Evolutionary conservation across 2,113 vertebrate species (phyloP).

Genomic region (Petromus typicus): DNA sequence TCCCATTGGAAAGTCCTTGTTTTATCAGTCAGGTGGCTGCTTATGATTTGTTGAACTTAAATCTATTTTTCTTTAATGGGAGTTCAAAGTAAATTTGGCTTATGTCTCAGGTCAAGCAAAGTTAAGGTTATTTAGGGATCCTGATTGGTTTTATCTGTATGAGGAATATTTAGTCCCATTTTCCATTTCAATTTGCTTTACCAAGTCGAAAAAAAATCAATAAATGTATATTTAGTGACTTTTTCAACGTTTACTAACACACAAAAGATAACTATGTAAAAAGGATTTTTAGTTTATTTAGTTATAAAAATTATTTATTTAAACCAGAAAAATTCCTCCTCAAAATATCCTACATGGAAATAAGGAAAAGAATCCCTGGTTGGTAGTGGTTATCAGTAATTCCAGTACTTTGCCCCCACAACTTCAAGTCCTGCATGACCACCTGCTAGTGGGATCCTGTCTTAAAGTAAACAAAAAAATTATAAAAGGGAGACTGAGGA

Average conservation of each 20-base stretch:
- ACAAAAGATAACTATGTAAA: not conserved
- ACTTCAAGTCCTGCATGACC: not conserved
- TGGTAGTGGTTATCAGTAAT: not conserved
- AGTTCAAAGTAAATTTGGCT: not conserved
- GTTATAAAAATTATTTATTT: conserved; percentile 1
- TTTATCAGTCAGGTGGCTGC: not conserved
- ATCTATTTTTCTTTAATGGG: not conserved
- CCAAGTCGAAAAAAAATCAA: conserved; percentile 23
- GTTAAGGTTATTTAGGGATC: not conserved
- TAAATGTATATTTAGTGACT: not conserved
- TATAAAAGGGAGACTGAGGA: not conserved
- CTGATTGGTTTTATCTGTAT: not conserved
- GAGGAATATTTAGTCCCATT: not conserved
- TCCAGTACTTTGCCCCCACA: not conserved
- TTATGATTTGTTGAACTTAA: not conserved
- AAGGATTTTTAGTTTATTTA: conserved; percentile 30
- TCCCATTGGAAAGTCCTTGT: not conserved
- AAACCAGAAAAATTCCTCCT: not conserved
- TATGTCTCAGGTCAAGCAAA: not conserved
- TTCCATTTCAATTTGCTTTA: not conserved
- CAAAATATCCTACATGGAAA: not conserved
- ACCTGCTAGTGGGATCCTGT: not conserved
- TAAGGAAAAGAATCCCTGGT: not conserved
- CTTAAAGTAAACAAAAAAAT: not conserved
- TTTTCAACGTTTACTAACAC: conserved; percentile 6